Evolutionary conservation across 2,113 vertebrate genomes (phyloP), one percentile per base, ranked within the genome.

Genomic region (Gymnorhina tibicen): DNA sequence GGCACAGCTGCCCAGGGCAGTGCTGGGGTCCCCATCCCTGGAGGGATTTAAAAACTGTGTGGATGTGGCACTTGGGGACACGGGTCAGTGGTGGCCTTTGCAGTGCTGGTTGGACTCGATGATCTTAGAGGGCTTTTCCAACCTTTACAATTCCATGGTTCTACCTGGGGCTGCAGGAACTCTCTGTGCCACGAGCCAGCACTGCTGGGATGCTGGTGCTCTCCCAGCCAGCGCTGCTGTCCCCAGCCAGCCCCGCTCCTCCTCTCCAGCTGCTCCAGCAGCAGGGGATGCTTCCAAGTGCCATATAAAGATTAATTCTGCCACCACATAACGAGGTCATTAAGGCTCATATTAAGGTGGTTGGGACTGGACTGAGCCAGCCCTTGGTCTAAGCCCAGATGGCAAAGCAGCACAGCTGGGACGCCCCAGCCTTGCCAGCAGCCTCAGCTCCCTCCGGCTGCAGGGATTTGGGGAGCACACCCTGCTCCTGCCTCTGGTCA

Each of bases 1-100:
- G 76, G 35, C 21, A 23, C 14, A 37, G 32, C 42, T 59, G 59
- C 37, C 12, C 42, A 28, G 44, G 52, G 59, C 32, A 33, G 67
- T 16, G 32, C 2, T 13, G 37, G 21, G 1, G 11, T 81, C 44
- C 2, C 44, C 3, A 3, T 16, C 4, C 37, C 37, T 24, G 27
- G 0, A 10, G 28, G 52, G 33, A 16, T 21, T 52, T 3, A 60
- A 37, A 74, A 59, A 10, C 27, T 0, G 0, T 8, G 4, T 67
- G 60, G 44, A 14, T n/a, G 44, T 59, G 87, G 33, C 52, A 52
- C 22, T 2, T 67, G 39, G 39, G 28, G 28, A 52, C 33, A 30
- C 0, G 3, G 22, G 2, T 22, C 3, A 50, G 11, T 42, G 67
- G 68, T 46, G 60, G 52, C 77, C 33, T 37, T 30, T 60, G 52